phyloP scores from a whole-genome alignment of 2,797 vertebrate genomes.

The Lutjanus campechanus region DNA sequence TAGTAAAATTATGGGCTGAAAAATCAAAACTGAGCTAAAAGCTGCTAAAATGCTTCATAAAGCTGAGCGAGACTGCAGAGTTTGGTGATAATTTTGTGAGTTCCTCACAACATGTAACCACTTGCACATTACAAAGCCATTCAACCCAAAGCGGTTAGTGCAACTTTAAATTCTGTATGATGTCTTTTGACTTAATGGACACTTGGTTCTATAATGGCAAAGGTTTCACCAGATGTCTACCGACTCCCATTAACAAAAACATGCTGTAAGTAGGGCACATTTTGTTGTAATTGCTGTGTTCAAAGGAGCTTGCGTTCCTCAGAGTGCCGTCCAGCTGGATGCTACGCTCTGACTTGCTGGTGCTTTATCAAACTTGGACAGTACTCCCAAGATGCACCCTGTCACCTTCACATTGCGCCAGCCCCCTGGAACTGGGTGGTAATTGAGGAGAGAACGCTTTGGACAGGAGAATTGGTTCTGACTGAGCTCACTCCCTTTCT shows the following conservation, averaged over 20 bases:
- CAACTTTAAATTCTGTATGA: not conserved
- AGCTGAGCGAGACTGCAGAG: not conserved
- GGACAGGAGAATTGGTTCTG: slow-evolving; percentile 52
- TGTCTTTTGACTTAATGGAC: slow-evolving; percentile 3
- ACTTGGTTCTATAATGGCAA: not conserved
- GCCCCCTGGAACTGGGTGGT: slow-evolving; percentile 39
- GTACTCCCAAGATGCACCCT: slow-evolving; percentile 34
- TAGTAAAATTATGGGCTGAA: too few relatives aligned
- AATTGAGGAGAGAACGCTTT: slow-evolving; percentile 55
- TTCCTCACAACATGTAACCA: not conserved
- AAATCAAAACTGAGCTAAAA: too few relatives aligned
- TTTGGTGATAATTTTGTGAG: not conserved
- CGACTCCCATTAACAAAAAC: slow-evolving; percentile 20
- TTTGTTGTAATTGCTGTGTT: not conserved
- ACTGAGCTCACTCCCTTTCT: slow-evolving; percentile 48
- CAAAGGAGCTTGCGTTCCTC: not conserved
- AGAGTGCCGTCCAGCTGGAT: not conserved
- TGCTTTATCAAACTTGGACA: slow-evolving; percentile 43
- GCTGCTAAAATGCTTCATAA: too few relatives aligned
- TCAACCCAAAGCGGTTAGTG: not conserved
- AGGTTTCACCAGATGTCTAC: not conserved
- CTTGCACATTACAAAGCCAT: not conserved
- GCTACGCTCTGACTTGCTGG: slow-evolving; percentile 34
- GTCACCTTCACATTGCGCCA: slow-evolving; percentile 65
- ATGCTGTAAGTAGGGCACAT: not conserved